Evolutionary conservation across 1,140 invertebrate species (phyloP), one percentile per base, ranked within the genome.

Genomic region (Scaptomyza montana): DNA sequence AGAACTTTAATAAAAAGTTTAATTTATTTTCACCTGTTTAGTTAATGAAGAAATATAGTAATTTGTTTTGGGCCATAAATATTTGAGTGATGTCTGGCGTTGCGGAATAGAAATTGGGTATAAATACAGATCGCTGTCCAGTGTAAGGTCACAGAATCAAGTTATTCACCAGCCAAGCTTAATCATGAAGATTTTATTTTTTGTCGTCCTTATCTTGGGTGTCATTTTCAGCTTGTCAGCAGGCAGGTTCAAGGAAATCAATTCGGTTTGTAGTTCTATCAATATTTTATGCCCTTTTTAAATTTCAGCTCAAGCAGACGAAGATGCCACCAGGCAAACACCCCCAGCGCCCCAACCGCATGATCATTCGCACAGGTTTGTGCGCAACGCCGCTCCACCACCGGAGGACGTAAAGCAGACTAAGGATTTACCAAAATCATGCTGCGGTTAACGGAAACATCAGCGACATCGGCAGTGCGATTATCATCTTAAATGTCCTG

Each of bases 121-220:
- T 82, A 82, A 67, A 82, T 59, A 61, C 10, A 47, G 21, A 36
- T 16, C 0, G 41, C 47, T 8, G 3, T 2, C 8, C 6, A 50
- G 6, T 6, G 25, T 8, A 45, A 6, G 25, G 36, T 59, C 71
- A 71, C 82, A 86, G 70, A 72, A 66, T 25, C 65, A 60, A 21
- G 39, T 64, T 56, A 65, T 54, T 53, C 46, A 57, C 21, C 74
- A 72, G 45, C 6, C 39, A 53, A 86, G 47, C 43, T 19, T 25
- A 68, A 66, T 12, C 43, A 82, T 82, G 80, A 82, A 84, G 54
- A 60, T 79, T 41, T 49, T 76, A 25, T 25, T 70, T 6, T 25
- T 81, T 28, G 62, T 57, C 53, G 57, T 65, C 21, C 47, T 87
- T 10, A 10, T 81, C 46, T 36, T 86, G 12, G 61, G 67, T 54